Conservation (phyloP, 2,797 vertebrate genomes). For the Diglossa cyanea region DNA sequence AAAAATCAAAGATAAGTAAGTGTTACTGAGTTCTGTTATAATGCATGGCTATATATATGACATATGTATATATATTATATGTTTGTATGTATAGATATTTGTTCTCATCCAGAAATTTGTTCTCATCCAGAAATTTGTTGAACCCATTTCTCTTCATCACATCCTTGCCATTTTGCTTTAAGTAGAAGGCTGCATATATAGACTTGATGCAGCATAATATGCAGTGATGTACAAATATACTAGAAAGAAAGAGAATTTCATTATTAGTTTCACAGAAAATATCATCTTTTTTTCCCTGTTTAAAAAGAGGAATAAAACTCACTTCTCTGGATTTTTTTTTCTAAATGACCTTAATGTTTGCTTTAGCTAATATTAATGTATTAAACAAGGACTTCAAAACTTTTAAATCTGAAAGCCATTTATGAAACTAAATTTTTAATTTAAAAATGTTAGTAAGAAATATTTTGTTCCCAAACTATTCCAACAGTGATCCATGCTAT, state of each 20-base stretch:
- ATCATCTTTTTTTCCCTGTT: fast-evolving
- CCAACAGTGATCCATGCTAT: neutral
- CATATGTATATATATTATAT: neutral
- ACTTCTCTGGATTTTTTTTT: neutral
- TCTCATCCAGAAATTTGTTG: neutral
- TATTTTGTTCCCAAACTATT: neutral
- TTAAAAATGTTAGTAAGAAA: neutral
- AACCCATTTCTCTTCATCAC: neutral
- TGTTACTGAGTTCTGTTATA: neutral
- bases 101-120: neutral
- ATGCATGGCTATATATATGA: neutral
- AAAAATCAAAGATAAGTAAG: neutral
- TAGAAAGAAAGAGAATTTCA: neutral
- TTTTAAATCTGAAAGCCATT: neutral
- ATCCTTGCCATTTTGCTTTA: neutral
- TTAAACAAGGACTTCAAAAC: neutral
- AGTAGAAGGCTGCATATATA: neutral
- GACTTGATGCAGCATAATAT: neutral
- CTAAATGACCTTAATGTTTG: neutral
- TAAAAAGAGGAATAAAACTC: neutral
- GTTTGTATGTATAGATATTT: neutral
- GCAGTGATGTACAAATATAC: neutral
- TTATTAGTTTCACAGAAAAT: neutral
- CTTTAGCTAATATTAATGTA: neutral
- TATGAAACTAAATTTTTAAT: neutral